A percentile compares a stretch with the other conserved stretches of the same genome.
Evolutionary conservation across 2,113 vertebrate species (phyloP).

Genomic region (Lontra canadensis): DNA sequence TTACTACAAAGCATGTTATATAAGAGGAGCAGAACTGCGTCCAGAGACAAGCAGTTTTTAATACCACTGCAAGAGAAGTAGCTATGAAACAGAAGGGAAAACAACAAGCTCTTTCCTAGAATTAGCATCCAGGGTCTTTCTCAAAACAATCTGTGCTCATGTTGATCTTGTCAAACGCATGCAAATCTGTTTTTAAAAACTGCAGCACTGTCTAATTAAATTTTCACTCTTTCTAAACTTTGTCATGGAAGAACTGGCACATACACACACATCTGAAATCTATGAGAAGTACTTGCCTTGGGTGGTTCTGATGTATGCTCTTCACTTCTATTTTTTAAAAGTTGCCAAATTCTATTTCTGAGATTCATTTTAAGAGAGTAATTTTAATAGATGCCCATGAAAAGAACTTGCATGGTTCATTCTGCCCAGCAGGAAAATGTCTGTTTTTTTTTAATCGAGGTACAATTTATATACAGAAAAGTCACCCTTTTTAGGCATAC

Average conservation of each 20-base stretch:
- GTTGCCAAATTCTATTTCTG: background rate
- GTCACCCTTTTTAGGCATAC: background rate
- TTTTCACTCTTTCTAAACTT: slow-evolving; percentile 14
- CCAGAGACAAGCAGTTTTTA: slow-evolving; percentile 2
- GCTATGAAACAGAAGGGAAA: background rate
- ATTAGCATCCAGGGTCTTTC: background rate
- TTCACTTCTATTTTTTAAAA: background rate
- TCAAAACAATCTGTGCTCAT: background rate
- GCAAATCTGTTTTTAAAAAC: background rate
- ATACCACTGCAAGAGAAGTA: background rate
- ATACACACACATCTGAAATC: background rate
- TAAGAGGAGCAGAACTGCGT: slow-evolving; percentile 13
- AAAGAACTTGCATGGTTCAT: background rate
- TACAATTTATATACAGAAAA: background rate
- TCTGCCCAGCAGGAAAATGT: background rate
- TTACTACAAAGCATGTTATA: background rate
- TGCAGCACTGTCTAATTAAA: background rate
- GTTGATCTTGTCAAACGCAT: background rate
- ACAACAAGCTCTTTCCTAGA: background rate
- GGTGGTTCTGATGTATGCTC: background rate
- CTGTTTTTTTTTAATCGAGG: background rate
- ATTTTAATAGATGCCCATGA: background rate
- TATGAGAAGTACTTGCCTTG: background rate
- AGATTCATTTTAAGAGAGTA: background rate
- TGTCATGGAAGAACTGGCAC: background rate